Evolutionary conservation across 1,140 invertebrate genomes (phyloP), one percentile per base, ranked within the genome.

Genomic region (Heliconius himera): DNA sequence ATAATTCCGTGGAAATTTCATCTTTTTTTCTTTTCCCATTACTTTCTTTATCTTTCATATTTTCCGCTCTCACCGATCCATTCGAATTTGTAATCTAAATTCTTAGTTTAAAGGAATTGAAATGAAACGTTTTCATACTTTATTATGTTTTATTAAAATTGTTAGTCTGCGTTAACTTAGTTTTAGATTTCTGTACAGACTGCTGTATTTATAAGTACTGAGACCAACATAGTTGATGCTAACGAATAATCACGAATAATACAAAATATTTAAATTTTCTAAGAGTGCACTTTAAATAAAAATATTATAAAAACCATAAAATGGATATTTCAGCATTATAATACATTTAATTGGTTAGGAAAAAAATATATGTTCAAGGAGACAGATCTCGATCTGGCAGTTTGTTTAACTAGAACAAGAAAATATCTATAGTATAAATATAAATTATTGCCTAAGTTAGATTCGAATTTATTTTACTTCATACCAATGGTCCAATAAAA

Each of bases 61-160:
- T 60, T 66, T 66, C 22, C 60, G 60, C 26, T 29, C 60, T 66
- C n/a, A 29, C 11, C 13, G 22, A 11, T 26, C 26, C 60, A 66
- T 66, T 66, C 60, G 60, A 29, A 29, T 66, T 66, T 29, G 13
- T 29, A 60, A 60, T 60, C 54, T 3, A 60, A 60, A 60, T 60
- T 60, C 54, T 60, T 66, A 66, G 26, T 66, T 66, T 66, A 66
- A 66, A 66, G 60, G 60, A 22, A 66, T 66, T 66, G 60, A 66
- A 66, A 66, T 66, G 22, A 66, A 66, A 66, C 60, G 11, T 66
- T 29, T 66, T 29, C 29, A 29, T 66, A 66, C 26, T 66, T 66
- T 66, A 66, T 29, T 66, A 66, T 66, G 60, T 82, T 82, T 82
- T 82, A 82, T 82, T 82, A 82, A 82, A 82, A 78, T 70, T 82